These are phyloP conservation scores for Chrosomus eos DNA, from an alignment of 2,797 vertebrate genomes.

Conservation along the genomic window DNA sequence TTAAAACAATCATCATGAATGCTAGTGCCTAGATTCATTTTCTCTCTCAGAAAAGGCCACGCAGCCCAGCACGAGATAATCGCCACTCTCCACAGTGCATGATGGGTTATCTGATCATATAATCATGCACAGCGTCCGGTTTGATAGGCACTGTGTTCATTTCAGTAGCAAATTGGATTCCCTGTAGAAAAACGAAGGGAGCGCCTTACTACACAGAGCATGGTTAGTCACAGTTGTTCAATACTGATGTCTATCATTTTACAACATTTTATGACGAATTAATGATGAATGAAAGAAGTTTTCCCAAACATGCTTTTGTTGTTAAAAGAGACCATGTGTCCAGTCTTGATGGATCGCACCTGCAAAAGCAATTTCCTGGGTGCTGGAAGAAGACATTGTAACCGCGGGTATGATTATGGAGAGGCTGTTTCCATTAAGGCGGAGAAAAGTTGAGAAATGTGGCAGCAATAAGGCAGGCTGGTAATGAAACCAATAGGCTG, in stretches of 20 bases:
- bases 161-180: slow-evolving; percentile 57
- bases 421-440: slow-evolving; percentile 64
- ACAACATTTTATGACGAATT: slow-evolving; percentile 14
- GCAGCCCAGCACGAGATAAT: slow-evolving; percentile 46
- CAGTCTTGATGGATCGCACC: slow-evolving; percentile 73
- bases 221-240: slow-evolving; percentile 35
- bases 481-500: slow-evolving; percentile 57
- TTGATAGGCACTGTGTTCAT: slow-evolving; percentile 45
- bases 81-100: slow-evolving; percentile 39
- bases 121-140: slow-evolving; percentile 42
- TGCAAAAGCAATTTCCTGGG: slow-evolving; percentile 74
- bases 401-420: slow-evolving; percentile 67
- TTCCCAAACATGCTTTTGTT: slow-evolving; percentile 50
- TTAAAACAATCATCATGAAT: background rate
- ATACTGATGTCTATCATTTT: slow-evolving; percentile 23
- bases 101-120: slow-evolving; percentile 55
- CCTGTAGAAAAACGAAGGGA: slow-evolving; percentile 49
- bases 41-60: slow-evolving; percentile 21
- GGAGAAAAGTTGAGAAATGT: slow-evolving; percentile 52
- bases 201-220: slow-evolving; percentile 6
- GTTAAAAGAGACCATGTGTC: slow-evolving; percentile 55
- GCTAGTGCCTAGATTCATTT: slow-evolving; percentile 10
- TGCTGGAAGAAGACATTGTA: slow-evolving; percentile 59
- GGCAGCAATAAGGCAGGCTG: slow-evolving; percentile 45
- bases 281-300: slow-evolving; percentile 31